Percentiles rank a stretch among this genome's conserved stretches.
Evolutionary conservation across 2,113 vertebrate genomes (phyloP).

Genomic region (Hemicordylus capensis): DNA sequence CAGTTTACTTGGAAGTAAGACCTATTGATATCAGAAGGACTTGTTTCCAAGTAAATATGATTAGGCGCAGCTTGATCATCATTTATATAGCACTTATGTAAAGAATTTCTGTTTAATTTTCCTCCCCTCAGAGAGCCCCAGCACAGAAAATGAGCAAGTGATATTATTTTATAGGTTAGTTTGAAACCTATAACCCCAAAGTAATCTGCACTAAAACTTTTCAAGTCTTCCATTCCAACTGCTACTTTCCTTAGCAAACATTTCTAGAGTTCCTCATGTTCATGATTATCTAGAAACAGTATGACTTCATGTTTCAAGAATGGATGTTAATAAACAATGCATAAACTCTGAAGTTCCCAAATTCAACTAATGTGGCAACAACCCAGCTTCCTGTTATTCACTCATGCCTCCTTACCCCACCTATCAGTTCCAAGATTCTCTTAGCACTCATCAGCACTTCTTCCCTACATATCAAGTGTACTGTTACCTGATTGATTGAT

Average conservation of each 20-base stretch:
- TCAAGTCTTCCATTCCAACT: background rate
- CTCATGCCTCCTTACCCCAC: no score
- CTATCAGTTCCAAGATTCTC: no score
- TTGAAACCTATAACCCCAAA: background rate
- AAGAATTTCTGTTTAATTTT: background rate
- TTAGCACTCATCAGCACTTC: no score
- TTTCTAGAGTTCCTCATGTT: background rate
- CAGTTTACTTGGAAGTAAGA: background rate
- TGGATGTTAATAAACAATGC: background rate
- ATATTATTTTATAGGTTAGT: background rate
- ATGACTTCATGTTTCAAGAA: background rate
- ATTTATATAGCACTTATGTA: background rate
- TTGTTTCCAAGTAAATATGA: background rate
- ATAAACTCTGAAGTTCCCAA: background rate
- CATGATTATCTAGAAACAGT: background rate
- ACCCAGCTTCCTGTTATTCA: background rate
- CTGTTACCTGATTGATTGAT: no score
- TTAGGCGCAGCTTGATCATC: background rate
- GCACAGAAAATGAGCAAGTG: background rate
- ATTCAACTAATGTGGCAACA: background rate
- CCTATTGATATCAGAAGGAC: background rate
- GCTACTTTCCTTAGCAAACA: no score
- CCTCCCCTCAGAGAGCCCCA: background rate
- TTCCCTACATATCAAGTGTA: no score
- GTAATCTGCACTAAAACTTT: background rate